phyloP scores from a whole-genome alignment of 2,888 invertebrate genomes.

The Caenorhabditis imperialis region DNA sequence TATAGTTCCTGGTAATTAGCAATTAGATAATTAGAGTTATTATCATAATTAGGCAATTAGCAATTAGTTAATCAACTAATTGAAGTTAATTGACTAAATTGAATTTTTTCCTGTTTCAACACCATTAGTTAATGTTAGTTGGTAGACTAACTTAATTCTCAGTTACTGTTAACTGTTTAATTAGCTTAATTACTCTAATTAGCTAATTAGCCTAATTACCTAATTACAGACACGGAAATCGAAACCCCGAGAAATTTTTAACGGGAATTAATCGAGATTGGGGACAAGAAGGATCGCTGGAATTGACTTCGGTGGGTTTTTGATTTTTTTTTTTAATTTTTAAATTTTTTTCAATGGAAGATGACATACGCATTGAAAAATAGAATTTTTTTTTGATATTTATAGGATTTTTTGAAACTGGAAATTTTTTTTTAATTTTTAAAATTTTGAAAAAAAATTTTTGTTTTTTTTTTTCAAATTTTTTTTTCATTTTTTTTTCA shows the following conservation, averaged over 20 bases:
- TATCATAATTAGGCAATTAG: too few relatives aligned
- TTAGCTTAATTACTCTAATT: too few relatives aligned
- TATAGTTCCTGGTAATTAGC: too few relatives aligned
- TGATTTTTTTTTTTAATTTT: not conserved
- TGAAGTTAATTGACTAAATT: too few relatives aligned
- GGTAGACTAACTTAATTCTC: too few relatives aligned
- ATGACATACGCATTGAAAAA: not conserved
- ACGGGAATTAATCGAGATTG: conserved; percentile 52
- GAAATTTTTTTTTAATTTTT: conserved; percentile 4
- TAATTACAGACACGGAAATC: conserved; percentile 59
- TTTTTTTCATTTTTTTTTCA: not conserved
- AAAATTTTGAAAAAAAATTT: not conserved
- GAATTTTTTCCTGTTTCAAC: too few relatives aligned
- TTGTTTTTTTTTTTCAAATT: not conserved
- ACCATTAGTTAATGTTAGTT: too few relatives aligned
- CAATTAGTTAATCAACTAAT: too few relatives aligned
- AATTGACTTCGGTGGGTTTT: conserved; percentile 53
- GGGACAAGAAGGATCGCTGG: conserved; percentile 61
- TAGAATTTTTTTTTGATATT: not conserved
- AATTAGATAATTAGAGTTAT: too few relatives aligned
- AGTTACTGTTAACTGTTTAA: too few relatives aligned
- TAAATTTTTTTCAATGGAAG: too few relatives aligned
- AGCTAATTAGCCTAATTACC: too few relatives aligned
- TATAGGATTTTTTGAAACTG: not conserved
- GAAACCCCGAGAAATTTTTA: conserved; percentile 61